Conservation (phyloP, 2,888 invertebrate species). For the Papilio demoleus region DNA sequence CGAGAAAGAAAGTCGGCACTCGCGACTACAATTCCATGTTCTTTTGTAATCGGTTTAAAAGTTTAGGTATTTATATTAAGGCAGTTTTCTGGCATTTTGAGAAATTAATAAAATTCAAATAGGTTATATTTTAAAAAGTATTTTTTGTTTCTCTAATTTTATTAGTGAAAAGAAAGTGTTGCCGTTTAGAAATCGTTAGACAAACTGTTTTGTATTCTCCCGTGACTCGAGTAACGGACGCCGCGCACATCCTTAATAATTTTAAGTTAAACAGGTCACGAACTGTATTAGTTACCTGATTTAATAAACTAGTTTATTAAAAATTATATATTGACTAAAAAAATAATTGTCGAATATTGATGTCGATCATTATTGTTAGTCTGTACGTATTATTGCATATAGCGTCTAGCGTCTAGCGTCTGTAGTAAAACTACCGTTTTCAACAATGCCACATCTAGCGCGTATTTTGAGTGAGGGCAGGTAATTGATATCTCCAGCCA, state of each 20-base stretch:
- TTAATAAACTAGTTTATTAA: slow-evolving; percentile 30
- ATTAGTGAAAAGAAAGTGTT: slow-evolving; percentile 38
- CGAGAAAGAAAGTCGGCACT: not conserved
- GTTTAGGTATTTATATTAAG: not conserved
- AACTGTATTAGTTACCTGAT: slow-evolving; percentile 39
- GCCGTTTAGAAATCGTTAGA: slow-evolving; percentile 43
- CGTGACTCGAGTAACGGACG: slow-evolving; percentile 48
- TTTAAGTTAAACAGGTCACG: slow-evolving; percentile 38
- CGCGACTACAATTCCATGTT: not conserved
- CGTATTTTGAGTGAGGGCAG: too few species aligned
- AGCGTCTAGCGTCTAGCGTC: too few species aligned
- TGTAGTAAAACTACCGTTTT: too few species aligned
- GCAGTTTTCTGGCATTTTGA: not conserved
- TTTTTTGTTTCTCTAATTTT: slow-evolving; percentile 10
- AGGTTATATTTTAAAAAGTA: not conserved
- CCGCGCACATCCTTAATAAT: slow-evolving; percentile 39
- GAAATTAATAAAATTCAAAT: not conserved
- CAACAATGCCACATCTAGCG: too few species aligned
- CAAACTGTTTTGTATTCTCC: slow-evolving; percentile 50
- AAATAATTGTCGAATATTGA: not conserved
- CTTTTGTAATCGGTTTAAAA: not conserved
- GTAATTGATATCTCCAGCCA: too few species aligned
- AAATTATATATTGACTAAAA: not conserved
- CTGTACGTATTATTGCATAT: not conserved
- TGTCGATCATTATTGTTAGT: not conserved